Conservation (phyloP, 2,797 vertebrate species). For the Artibeus lituratus region DNA sequence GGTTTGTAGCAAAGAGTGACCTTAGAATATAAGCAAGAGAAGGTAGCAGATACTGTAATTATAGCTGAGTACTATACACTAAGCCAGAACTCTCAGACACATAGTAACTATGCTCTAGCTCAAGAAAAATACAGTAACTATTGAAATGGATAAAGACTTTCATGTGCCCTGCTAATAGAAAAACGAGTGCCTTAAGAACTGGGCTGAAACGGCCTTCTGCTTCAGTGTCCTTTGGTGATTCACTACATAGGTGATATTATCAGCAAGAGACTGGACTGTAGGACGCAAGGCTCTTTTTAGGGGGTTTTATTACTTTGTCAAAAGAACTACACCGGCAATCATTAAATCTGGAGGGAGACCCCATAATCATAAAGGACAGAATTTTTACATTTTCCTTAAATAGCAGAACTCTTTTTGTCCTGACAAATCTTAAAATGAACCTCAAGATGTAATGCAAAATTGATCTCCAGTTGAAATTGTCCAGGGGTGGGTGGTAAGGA, state of each 20-base stretch:
- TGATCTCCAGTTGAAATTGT: background rate
- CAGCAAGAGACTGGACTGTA: background rate
- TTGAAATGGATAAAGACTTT: background rate
- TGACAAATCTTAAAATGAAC: background rate
- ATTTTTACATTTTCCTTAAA: background rate
- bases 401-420: background rate
- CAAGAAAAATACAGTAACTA: background rate
- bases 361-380: background rate
- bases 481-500: background rate
- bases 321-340: background rate
- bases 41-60: background rate
- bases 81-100: background rate
- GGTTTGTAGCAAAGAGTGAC: background rate
- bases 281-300: background rate
- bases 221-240: background rate
- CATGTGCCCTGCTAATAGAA: background rate
- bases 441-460: background rate
- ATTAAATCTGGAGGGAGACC: background rate
- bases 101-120: background rate
- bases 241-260: background rate
- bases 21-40: background rate
- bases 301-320: background rate
- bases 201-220: background rate
- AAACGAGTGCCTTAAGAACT: background rate
- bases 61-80: background rate